These are phyloP conservation scores for Ditylenchus dipsaci DNA, from an alignment of 1,140 invertebrate species.

Conservation along the genomic window DNA sequence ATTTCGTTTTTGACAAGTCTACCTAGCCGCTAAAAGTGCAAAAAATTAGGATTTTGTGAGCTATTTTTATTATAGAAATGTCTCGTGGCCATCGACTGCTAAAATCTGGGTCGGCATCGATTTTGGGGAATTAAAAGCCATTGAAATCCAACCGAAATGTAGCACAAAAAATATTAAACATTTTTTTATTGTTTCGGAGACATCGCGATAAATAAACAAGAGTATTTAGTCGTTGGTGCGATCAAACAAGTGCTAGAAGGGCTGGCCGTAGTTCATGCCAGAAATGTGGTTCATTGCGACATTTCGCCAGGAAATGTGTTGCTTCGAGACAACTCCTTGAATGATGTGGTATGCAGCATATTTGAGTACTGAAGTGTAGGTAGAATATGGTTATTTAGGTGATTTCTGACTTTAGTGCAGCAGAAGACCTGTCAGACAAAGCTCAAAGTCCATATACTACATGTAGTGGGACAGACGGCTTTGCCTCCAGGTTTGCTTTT, in stretches of 20 bases:
- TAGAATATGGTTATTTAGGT: background rate
- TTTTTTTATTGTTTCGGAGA: no score
- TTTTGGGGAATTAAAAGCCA: no score
- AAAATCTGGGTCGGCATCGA: no score
- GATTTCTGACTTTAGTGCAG: background rate
- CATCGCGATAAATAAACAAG: no score
- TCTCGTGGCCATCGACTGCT: no score
- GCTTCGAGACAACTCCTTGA: background rate
- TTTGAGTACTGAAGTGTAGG: no score
- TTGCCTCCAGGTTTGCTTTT: constrained; percentile 2
- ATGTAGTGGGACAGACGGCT: background rate
- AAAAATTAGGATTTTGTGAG: no score
- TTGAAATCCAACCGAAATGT: no score
- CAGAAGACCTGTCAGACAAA: background rate
- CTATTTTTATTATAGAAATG: no score
- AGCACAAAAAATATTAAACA: no score
- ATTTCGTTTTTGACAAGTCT: no score
- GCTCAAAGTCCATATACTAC: background rate
- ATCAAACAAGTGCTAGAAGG: background rate
- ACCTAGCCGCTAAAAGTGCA: no score
- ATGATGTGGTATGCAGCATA: background rate
- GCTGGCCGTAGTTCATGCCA: background rate
- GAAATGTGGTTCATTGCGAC: background rate
- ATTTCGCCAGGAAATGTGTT: background rate
- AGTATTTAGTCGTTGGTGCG: background rate